phyloP scores from a whole-genome alignment of 2,113 vertebrate genomes.

The Halcyon senegalensis region DNA sequence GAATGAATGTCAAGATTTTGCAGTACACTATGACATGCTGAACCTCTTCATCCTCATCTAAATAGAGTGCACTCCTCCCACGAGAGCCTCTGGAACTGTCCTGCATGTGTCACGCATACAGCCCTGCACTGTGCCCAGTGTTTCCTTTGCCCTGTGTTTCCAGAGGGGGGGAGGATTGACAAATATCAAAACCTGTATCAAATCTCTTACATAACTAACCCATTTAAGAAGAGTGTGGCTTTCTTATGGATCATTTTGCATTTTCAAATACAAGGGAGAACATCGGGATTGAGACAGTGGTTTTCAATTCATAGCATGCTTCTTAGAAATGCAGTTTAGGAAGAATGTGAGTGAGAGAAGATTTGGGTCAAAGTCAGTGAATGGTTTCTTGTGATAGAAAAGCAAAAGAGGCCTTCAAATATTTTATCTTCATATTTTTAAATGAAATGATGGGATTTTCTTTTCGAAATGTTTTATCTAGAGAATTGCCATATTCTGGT shows the following conservation, averaged over 20 bases:
- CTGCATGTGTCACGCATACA: rapidly evolving
- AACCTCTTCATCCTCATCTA: neutral
- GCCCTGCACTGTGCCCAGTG: neutral
- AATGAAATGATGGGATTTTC: neutral
- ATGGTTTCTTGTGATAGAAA: neutral
- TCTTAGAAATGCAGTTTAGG: neutral
- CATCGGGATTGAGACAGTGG: neutral
- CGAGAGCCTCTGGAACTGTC: neutral
- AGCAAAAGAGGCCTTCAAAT: neutral
- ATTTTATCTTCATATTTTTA: slow-evolving; percentile 29
- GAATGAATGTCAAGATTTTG: neutral
- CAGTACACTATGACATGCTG: neutral
- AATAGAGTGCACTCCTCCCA: neutral
- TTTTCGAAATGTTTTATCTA: neutral
- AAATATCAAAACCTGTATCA: neutral
- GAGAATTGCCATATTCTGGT: neutral
- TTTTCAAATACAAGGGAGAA: neutral
- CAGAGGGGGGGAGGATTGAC: neutral
- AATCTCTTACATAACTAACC: neutral
- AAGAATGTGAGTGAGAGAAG: neutral
- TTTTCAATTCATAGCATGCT: neutral
- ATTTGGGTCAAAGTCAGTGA: slow-evolving; percentile 39
- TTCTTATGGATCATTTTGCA: neutral
- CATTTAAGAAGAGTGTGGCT: neutral
- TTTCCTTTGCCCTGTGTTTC: neutral